phyloP scores from a whole-genome alignment of 2,888 invertebrate species.

The Dilophus febrilis region DNA sequence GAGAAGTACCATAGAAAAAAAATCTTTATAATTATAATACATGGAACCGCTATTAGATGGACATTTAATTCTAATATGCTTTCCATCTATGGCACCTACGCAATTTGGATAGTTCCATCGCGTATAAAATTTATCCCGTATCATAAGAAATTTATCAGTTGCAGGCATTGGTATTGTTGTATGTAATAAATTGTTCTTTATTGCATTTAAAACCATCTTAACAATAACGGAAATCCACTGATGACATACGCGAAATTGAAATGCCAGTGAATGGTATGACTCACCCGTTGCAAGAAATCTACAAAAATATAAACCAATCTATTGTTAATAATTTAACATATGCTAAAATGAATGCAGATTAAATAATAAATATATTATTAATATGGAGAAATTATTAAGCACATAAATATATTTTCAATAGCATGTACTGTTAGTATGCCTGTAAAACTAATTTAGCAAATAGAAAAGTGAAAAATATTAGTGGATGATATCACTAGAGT shows the following conservation, averaged over 20 bases:
- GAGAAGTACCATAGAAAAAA: conserved; percentile 11
- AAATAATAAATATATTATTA: too few species aligned
- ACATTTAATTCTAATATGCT: conserved; percentile 12
- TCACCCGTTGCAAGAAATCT: neutral
- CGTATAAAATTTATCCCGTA: neutral
- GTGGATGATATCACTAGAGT: too few species aligned
- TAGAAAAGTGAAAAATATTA: too few species aligned
- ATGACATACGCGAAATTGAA: neutral
- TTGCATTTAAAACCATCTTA: neutral
- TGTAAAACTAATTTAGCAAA: too few species aligned
- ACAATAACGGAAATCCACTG: neutral
- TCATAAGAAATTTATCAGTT: neutral
- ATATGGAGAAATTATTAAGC: too few species aligned
- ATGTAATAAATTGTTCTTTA: neutral
- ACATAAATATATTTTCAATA: too few species aligned
- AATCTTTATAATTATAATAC: conserved; percentile 10
- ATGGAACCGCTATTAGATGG: conserved; percentile 11
- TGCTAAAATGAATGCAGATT: too few species aligned
- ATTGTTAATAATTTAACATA: too few species aligned
- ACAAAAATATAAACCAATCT: too few species aligned
- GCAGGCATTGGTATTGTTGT: neutral
- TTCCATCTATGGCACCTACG: conserved; percentile 12
- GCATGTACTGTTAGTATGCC: too few species aligned
- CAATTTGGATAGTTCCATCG: conserved; percentile 10
- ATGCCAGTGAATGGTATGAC: neutral